phyloP scores from a whole-genome alignment of 2,888 invertebrate species.

The Neocrepidodera transversa region DNA sequence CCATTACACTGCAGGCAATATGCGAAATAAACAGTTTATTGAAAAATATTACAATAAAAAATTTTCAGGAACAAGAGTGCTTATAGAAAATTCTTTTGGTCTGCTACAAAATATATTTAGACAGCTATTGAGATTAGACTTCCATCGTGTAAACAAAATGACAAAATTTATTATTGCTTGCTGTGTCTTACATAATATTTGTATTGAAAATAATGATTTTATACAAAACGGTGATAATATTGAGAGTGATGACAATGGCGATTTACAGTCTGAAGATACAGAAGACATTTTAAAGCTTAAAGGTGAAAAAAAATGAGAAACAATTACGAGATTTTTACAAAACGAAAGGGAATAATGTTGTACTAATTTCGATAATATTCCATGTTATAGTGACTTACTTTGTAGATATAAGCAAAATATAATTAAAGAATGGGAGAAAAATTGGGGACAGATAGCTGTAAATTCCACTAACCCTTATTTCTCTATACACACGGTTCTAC shows the following conservation, averaged over 20 bases:
- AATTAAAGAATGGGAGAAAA: too few species aligned
- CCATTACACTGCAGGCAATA: slow-evolving; percentile 24
- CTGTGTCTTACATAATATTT: slow-evolving; percentile 19
- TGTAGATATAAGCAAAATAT: too few species aligned
- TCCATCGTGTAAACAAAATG: slow-evolving; percentile 9
- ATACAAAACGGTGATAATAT: too few species aligned
- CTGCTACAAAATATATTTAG: slow-evolving; percentile 9
- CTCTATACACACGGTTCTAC: too few species aligned
- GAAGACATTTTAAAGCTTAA: background rate
- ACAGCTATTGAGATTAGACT: slow-evolving; percentile 2
- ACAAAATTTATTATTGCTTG: slow-evolving; percentile 42
- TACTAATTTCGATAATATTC: too few species aligned
- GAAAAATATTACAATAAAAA: slow-evolving; percentile 40
- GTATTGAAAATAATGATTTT: slow-evolving; percentile 35
- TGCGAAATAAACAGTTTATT: background rate
- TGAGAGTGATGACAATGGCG: slow-evolving; percentile 10
- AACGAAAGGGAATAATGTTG: background rate
- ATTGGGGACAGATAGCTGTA: too few species aligned
- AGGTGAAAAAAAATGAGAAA: background rate
- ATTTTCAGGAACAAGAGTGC: slow-evolving; percentile 31
- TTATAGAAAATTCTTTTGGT: slow-evolving; percentile 17
- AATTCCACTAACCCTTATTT: too few species aligned
- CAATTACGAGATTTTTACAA: background rate
- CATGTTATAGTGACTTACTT: too few species aligned
- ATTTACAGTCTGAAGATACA: background rate